phyloP scores from a whole-genome alignment of 2,888 invertebrate species.

The Melinaea menophilus region DNA sequence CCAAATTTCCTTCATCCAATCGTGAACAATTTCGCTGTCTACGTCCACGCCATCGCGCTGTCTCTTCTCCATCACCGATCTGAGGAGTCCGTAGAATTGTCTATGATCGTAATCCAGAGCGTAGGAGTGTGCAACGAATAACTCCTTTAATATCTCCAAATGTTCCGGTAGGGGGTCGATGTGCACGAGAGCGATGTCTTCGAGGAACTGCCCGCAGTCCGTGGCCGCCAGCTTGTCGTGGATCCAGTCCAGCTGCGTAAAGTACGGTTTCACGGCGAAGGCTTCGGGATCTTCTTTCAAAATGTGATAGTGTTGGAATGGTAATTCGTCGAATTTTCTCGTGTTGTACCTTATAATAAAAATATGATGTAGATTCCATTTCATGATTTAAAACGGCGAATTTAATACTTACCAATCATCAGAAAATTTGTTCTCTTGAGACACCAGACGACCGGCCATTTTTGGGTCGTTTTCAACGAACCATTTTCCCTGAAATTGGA shows the following conservation, averaged over 20 bases:
- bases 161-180: slow-evolving; percentile 70
- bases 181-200: slow-evolving; percentile 82
- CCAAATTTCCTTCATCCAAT: slow-evolving; percentile 66
- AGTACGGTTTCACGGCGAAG: slow-evolving; percentile 82
- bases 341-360: slow-evolving; percentile 81
- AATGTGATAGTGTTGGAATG: slow-evolving; percentile 85
- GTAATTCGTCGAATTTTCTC: slow-evolving; percentile 89
- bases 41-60: slow-evolving; percentile 55
- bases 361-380: background rate
- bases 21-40: slow-evolving; percentile 58
- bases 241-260: slow-evolving; percentile 88
- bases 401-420: slow-evolving; percentile 60
- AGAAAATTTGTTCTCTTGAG: slow-evolving; percentile 77
- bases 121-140: slow-evolving; percentile 83
- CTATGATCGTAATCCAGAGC: slow-evolving; percentile 88
- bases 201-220: slow-evolving; percentile 85
- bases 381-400: background rate
- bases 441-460: slow-evolving; percentile 77
- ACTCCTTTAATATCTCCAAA: slow-evolving; percentile 80
- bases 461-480: slow-evolving; percentile 74
- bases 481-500: slow-evolving; percentile 77
- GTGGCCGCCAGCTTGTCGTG: slow-evolving; percentile 88
- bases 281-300: slow-evolving; percentile 71
- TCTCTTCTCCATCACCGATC: slow-evolving; percentile 60
- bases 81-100: slow-evolving; percentile 86